Conservation (phyloP, 1,140 invertebrate species). For the Oryctes rhinoceros region DNA sequence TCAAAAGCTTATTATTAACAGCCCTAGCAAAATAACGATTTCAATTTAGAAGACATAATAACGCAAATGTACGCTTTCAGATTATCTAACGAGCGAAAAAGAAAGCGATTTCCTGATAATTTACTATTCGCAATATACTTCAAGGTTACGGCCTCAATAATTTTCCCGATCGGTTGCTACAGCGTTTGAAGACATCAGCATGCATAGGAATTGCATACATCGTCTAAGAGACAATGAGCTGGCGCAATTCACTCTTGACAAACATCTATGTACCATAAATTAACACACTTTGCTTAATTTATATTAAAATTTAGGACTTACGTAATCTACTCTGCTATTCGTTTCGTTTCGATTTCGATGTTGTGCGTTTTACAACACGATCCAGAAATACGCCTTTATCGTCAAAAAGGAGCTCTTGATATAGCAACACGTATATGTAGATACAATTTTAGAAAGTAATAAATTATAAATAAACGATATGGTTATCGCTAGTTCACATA, state of each 20-base stretch:
- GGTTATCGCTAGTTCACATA: not conserved
- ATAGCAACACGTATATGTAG: not conserved
- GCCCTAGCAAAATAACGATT: not conserved
- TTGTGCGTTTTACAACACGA: not conserved
- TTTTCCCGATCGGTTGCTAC: not conserved
- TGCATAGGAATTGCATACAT: not conserved
- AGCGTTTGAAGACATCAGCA: not conserved
- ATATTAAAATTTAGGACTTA: not conserved
- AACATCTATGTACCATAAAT: not conserved
- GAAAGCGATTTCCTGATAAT: constrained; percentile 15
- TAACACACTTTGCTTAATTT: not conserved
- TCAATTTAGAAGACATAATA: not conserved
- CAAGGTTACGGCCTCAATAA: constrained; percentile 24
- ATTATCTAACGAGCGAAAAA: not conserved
- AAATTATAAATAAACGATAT: not conserved
- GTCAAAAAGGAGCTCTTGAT: not conserved
- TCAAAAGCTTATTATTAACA: too few species aligned
- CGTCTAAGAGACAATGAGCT: not conserved
- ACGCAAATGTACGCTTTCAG: not conserved
- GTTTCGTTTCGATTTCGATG: too few species aligned
- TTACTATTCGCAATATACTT: not conserved
- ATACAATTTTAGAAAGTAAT: not conserved
- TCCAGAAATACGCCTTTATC: not conserved
- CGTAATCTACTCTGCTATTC: not conserved
- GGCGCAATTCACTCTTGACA: not conserved